Conservation (phyloP, 2,797 vertebrate species). For the Lycodopsis pacificus region DNA sequence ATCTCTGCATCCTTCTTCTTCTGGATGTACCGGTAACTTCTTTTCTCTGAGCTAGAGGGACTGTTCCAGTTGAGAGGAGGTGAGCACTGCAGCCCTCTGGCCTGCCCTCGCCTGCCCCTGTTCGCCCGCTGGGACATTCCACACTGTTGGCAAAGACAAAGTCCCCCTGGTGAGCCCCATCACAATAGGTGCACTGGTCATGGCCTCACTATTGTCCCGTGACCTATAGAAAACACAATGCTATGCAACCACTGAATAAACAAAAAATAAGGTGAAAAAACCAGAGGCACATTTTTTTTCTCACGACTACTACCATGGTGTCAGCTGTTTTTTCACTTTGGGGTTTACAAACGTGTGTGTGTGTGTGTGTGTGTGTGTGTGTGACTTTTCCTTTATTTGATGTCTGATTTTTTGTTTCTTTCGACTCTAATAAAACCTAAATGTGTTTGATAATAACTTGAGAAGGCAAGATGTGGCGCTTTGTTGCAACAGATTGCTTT, state of each 20-base stretch:
- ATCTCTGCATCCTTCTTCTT: conserved; percentile 37
- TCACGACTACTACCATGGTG: conserved; percentile 41
- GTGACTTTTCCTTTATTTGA: not conserved
- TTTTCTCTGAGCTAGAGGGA: conserved; percentile 56
- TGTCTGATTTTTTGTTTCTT: not conserved
- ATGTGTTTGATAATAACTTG: not conserved
- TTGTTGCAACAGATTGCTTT: not conserved
- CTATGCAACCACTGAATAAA: conserved; percentile 73
- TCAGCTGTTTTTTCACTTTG: conserved; percentile 77
- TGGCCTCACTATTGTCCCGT: conserved; percentile 85
- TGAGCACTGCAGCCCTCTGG: conserved; percentile 55
- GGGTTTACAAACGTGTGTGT: conserved; percentile 44
- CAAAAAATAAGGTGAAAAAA: conserved; percentile 82
- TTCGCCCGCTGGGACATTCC: conserved; percentile 84
- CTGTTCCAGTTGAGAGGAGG: conserved; percentile 70
- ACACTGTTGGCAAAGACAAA: conserved; percentile 85
- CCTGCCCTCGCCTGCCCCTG: conserved; percentile 48
- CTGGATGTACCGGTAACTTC: conserved; percentile 31
- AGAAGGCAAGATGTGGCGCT: not conserved
- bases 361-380: conserved; percentile 12
- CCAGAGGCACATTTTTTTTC: conserved; percentile 74
- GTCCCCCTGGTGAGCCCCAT: conserved; percentile 79
- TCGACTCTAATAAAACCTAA: not conserved
- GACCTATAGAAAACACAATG: conserved; percentile 85
- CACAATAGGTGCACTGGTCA: conserved; percentile 86